phyloP scores from a whole-genome alignment of 2,797 vertebrate species.

The Gephyroberyx darwinii region DNA sequence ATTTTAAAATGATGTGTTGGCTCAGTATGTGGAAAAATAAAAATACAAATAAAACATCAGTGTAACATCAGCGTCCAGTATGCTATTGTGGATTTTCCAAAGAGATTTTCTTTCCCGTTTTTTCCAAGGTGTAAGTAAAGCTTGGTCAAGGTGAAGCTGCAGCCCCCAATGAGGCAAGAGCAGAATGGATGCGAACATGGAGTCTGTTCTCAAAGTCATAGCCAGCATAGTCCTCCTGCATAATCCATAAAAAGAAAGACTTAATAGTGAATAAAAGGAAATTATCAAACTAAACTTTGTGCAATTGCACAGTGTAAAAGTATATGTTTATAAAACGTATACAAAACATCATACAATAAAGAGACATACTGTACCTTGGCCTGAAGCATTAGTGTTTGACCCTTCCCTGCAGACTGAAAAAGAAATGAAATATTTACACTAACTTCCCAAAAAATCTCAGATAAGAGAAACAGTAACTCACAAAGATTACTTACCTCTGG shows the following conservation, averaged over 20 bases:
- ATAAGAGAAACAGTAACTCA: background rate
- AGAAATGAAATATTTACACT: slow-evolving; percentile 35
- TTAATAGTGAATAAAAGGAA: background rate
- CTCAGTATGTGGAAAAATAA: slow-evolving; percentile 38
- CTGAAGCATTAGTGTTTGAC: slow-evolving; percentile 91
- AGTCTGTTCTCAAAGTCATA: slow-evolving; percentile 99
- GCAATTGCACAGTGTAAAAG: too few relatives aligned
- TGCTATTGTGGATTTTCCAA: slow-evolving; percentile 36
- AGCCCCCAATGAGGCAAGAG: slow-evolving; percentile 89
- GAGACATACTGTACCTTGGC: slow-evolving; percentile 87
- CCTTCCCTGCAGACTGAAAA: slow-evolving; percentile 88
- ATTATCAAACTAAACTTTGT: background rate
- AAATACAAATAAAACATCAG: slow-evolving; percentile 11
- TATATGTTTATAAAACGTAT: background rate
- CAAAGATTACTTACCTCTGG: slow-evolving; percentile 83
- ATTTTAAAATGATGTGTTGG: slow-evolving; percentile 37
- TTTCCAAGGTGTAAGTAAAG: slow-evolving; percentile 14
- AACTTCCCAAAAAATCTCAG: slow-evolving; percentile 15
- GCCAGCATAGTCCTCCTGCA: slow-evolving; percentile 93
- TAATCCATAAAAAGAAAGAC: background rate
- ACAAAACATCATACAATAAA: background rate
- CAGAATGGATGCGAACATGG: slow-evolving; percentile 96
- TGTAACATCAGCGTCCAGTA: slow-evolving; percentile 20
- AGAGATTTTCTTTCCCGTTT: slow-evolving; percentile 18
- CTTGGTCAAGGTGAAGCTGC: slow-evolving; percentile 85